Conservation (phyloP, 2,888 invertebrate species). For the Drosophila putrida region DNA sequence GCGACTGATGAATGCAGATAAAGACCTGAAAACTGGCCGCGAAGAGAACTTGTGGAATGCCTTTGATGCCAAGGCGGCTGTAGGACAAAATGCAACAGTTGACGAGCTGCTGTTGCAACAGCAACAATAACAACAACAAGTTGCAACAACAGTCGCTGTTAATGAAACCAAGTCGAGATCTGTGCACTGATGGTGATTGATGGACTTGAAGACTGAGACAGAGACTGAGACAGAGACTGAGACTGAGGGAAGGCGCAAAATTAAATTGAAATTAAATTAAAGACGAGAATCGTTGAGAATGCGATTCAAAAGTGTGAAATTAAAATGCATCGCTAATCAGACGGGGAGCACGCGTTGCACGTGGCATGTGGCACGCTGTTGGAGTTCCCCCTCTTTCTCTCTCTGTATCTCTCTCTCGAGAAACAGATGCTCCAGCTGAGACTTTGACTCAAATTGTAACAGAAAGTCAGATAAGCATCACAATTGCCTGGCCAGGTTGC, state of each 20-base stretch:
- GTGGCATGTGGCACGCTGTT: slow-evolving; percentile 6
- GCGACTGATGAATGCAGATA: slow-evolving; percentile 81
- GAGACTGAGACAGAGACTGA: slow-evolving; percentile 7
- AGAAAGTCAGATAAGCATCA: slow-evolving; percentile 64
- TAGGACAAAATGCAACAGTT: slow-evolving; percentile 80
- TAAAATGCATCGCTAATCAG: slow-evolving; percentile 82
- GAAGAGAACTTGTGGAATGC: slow-evolving; percentile 56
- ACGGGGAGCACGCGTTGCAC: slow-evolving; percentile 65
- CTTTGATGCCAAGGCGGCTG: slow-evolving; percentile 70
- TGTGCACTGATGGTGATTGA: slow-evolving; percentile 63
- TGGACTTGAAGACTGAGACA: slow-evolving; percentile 46
- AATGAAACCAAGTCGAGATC: slow-evolving; percentile 62
- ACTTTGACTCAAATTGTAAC: slow-evolving; percentile 18
- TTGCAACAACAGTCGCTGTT: slow-evolving; percentile 46
- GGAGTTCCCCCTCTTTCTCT: neutral
- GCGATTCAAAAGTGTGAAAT: slow-evolving; percentile 80
- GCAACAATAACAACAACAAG: slow-evolving; percentile 16
- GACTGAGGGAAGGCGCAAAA: slow-evolving; percentile 53
- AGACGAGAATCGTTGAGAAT: slow-evolving; percentile 71
- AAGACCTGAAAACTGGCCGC: slow-evolving; percentile 52
- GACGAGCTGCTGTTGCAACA: slow-evolving; percentile 59
- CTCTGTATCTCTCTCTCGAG: neutral
- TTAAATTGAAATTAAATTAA: slow-evolving; percentile 82
- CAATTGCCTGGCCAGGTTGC: slow-evolving; percentile 45
- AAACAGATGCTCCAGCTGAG: slow-evolving; percentile 43